Conservation (phyloP, 2,113 vertebrate species). For the Pygoscelis antarcticus region DNA sequence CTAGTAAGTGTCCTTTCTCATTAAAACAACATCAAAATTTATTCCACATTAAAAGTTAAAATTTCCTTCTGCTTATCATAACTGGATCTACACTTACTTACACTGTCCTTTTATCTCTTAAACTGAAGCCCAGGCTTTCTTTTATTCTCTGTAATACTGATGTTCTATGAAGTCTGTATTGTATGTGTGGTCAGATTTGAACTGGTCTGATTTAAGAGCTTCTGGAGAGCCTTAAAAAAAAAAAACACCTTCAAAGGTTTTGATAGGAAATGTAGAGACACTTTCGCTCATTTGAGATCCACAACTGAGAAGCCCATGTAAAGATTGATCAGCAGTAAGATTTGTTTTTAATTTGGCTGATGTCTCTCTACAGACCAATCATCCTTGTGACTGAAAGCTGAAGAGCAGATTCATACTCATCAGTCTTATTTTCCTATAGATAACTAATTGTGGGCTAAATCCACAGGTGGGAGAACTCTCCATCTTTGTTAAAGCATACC, state of each 20-base stretch:
- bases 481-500: not conserved
- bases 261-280: not conserved
- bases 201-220: not conserved
- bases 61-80: not conserved
- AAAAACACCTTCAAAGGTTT: not conserved
- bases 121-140: not conserved
- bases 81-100: not conserved
- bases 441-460: not conserved
- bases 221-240: not conserved
- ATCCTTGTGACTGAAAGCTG: not conserved
- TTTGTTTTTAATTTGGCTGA: not conserved
- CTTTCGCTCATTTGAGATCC: not conserved
- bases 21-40: not conserved
- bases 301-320: not conserved
- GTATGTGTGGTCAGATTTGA: not conserved
- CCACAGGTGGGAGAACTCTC: not conserved
- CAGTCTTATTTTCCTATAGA: not conserved
- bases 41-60: not conserved
- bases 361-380: not conserved
- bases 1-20: not conserved
- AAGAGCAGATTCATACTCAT: not conserved
- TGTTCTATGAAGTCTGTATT: not conserved
- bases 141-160: not conserved
- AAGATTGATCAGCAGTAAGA: not conserved
- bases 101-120: not conserved